Evolutionary conservation across 2,888 invertebrate species (phyloP).

Genomic region (Serripes groenlandicus): DNA sequence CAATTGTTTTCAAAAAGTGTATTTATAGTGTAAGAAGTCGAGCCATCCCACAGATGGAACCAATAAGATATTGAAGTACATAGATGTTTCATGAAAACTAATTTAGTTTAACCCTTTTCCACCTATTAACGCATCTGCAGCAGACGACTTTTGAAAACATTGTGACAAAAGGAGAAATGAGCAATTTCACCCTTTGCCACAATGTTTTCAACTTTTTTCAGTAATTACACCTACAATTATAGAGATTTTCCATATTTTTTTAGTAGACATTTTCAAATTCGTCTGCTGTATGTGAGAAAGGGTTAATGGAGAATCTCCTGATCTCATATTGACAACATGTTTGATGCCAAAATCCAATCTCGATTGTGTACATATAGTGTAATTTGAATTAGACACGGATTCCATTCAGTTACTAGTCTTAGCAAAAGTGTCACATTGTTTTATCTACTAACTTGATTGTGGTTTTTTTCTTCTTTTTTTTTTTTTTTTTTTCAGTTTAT

Average conservation of each 20-base stretch:
- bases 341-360: constrained; percentile 13
- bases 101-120: not conserved
- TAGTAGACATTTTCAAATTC: too few species aligned
- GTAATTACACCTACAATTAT: too few species aligned
- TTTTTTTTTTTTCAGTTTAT: constrained; percentile 5
- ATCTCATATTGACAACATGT: constrained; percentile 7
- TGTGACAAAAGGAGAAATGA: not conserved
- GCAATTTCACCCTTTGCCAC: not conserved
- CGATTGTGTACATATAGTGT: not conserved
- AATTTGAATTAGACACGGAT: not conserved
- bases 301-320: not conserved
- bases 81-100: too few species aligned
- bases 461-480: constrained; percentile 18
- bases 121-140: not conserved
- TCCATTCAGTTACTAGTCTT: constrained; percentile 12
- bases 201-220: not conserved
- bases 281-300: too few species aligned
- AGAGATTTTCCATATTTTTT: too few species aligned
- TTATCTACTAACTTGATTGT: constrained; percentile 21
- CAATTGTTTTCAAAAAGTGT: too few species aligned
- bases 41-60: too few species aligned
- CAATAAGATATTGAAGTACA: too few species aligned
- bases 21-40: too few species aligned
- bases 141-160: not conserved
- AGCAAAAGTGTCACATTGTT: constrained; percentile 4